These are phyloP conservation scores for Platerodrilus igneus DNA, from an alignment of 2,888 invertebrate species.

Conservation along the genomic window DNA sequence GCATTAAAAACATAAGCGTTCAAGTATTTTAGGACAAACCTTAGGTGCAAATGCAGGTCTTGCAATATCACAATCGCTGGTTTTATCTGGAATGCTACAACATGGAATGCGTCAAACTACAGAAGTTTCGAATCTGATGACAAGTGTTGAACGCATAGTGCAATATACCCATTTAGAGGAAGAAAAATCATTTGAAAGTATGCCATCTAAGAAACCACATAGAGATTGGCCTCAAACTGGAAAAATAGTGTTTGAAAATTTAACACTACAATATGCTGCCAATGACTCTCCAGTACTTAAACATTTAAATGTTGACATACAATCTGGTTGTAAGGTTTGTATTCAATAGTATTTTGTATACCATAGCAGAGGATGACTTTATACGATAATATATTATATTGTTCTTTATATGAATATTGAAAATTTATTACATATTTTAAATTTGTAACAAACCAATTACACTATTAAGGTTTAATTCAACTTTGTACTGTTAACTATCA, in stretches of 20 bases:
- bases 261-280: constrained; percentile 60
- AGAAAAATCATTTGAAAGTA: constrained; percentile 62
- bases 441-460: no score
- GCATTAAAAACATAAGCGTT: neutral
- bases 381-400: no score
- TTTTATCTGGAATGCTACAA: constrained; percentile 76
- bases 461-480: no score
- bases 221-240: constrained; percentile 61
- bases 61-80: constrained; percentile 66
- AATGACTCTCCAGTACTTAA: constrained; percentile 64
- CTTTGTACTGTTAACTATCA: no score
- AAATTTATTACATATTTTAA: no score
- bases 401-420: no score
- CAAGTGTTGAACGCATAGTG: constrained; percentile 74
- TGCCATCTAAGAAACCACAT: constrained; percentile 52
- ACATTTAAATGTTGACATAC: constrained; percentile 59
- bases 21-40: constrained; percentile 47
- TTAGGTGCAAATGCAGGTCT: constrained; percentile 66
- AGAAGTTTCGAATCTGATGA: constrained; percentile 73
- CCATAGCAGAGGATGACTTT: no score
- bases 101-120: constrained; percentile 76
- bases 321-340: constrained; percentile 67
- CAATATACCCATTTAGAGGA: constrained; percentile 72
- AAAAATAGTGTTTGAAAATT: constrained; percentile 55
- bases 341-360: no score